phyloP scores from a whole-genome alignment of 2,888 invertebrate species.

The Dexiosoma caninum region DNA sequence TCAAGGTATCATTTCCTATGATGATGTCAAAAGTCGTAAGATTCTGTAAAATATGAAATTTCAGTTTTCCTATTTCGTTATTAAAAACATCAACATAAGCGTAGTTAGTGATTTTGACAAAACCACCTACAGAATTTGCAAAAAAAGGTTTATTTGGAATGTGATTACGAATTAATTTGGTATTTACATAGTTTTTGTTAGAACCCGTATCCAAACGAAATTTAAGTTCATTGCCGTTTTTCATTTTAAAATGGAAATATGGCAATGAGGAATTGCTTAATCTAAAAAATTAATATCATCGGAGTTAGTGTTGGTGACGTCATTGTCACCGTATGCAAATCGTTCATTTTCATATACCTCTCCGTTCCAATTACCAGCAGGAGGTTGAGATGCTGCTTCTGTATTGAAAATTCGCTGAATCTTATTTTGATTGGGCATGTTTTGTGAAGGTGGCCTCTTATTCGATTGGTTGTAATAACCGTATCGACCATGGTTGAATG shows the following conservation, averaged over 20 bases:
- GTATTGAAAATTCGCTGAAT: no score
- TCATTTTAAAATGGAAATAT: background rate
- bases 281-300: background rate
- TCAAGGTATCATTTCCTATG: background rate
- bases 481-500: background rate
- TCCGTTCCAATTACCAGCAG: no score
- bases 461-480: no score
- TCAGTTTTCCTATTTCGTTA: background rate
- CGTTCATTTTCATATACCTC: no score
- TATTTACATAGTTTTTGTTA: background rate
- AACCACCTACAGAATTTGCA: constrained; percentile 5
- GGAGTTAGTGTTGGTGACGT: no score
- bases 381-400: no score
- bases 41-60: background rate
- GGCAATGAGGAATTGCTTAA: background rate
- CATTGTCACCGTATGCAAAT: no score
- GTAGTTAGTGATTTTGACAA: constrained; percentile 6
- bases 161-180: background rate
- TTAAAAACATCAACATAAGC: background rate
- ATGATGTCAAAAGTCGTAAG: background rate
- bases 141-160: constrained; percentile 17
- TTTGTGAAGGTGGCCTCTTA: no score
- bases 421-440: no score
- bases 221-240: background rate
- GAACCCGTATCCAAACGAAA: background rate